Conservation (phyloP, 2,797 vertebrate genomes). For the Picus viridis region DNA sequence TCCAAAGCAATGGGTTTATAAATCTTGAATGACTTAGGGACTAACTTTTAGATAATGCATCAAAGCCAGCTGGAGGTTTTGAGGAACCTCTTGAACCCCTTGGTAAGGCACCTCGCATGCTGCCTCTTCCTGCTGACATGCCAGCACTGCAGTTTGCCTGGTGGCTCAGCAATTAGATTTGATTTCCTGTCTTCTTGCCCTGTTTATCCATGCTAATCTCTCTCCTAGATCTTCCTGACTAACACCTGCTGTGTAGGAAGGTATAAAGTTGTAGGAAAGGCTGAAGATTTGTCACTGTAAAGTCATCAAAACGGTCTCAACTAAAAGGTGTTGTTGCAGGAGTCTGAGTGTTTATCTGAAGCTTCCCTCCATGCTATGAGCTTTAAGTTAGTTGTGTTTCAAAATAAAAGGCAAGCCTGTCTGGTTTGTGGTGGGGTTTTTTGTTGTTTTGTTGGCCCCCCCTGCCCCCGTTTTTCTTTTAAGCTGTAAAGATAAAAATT, state of each 20-base stretch:
- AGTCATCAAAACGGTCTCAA: not conserved
- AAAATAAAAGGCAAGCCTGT: not conserved
- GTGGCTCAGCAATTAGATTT: slow-evolving; percentile 24
- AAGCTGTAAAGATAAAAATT: slow-evolving; percentile 2
- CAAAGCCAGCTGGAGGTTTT: not conserved
- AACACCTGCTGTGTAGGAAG: slow-evolving; percentile 44
- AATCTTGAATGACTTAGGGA: not conserved
- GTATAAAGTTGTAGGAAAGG: slow-evolving; percentile 32
- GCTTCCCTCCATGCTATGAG: not conserved
- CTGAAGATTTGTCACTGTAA: slow-evolving; percentile 25
- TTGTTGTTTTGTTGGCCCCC: too few relatives aligned
- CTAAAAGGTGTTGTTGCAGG: slow-evolving; percentile 44
- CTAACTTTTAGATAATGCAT: not conserved
- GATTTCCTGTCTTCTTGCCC: not conserved
- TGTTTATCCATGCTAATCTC: slow-evolving; percentile 33
- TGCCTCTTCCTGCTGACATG: not conserved
- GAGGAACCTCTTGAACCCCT: not conserved
- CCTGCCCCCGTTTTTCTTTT: not conserved
- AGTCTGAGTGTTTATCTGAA: not conserved
- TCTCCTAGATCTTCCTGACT: slow-evolving; percentile 17
- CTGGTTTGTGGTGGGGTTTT: not conserved
- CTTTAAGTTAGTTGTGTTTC: slow-evolving; percentile 22
- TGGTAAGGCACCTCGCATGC: not conserved
- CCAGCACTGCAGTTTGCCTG: not conserved
- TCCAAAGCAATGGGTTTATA: not conserved